Evolutionary conservation across 2,888 invertebrate genomes (phyloP), one percentile per base, ranked within the genome.

Genomic region (Syrphus vitripennis): DNA sequence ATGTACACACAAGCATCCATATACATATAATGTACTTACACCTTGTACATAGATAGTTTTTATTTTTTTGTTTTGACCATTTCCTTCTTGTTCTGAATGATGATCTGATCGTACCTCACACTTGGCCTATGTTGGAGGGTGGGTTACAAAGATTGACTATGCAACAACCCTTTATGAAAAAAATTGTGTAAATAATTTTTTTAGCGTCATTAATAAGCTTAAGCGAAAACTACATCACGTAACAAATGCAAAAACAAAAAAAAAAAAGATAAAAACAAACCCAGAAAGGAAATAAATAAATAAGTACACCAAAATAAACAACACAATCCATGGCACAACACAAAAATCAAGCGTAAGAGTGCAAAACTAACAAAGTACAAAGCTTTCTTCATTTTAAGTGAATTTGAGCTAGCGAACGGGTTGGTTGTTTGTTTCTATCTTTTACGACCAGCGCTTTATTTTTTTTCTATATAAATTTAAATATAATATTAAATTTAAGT

Each of bases 131-230:
- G 4, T 14, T n/a, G 31, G 26, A 12, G 29, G 16, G 63, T 5
- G 12, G 12, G 26, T 14, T 34, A 5, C 24, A 42, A 21, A 24
- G 50, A 31, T 24, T 45, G 67, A 14, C 48, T 19, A 53, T 67
- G 76, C 84, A 74, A 34, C 72, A 86, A 74, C 67, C 72, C 77
- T 81, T 77, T 76, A 42, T 53, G 34, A 29, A 63, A 29, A 63
- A 78, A 55, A 63, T 78, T 75, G 40, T 81, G 40, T 24, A 70
- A 74, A 86, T 74, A 69, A 50, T 87, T 83, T 87, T n/a, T 83
- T 87, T 82, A 87, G 78, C 87, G 87, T 87, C 87, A 87, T 87
- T 87, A 87, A 87, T 82, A 83, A 87, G 87, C 87, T 87, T 87
- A 87, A 75, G 78, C 82, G 77, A 87, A 72, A 87, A 71, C 70